phyloP scores from a whole-genome alignment of 2,888 invertebrate genomes.

The Caenorhabditis afra region DNA sequence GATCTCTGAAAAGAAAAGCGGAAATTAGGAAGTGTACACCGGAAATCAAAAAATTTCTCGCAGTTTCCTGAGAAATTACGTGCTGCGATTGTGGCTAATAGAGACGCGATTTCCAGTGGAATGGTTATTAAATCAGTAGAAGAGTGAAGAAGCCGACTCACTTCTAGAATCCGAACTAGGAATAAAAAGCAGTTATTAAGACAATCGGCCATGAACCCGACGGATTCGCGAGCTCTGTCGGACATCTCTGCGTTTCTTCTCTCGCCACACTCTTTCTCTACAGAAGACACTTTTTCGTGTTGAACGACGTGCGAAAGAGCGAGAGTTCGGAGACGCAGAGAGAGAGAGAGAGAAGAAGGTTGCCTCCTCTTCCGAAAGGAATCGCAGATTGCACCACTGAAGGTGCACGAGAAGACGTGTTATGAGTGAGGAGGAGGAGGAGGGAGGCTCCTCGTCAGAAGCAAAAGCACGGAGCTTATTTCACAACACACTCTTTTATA shows the following conservation, averaged over 20 bases:
- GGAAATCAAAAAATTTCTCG: not conserved
- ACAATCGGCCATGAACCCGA: not conserved
- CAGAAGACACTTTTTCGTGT: slow-evolving; percentile 17
- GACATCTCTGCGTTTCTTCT: slow-evolving; percentile 8
- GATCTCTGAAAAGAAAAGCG: not conserved
- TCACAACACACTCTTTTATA: not conserved
- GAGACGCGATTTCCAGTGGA: not conserved
- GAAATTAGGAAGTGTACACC: not conserved
- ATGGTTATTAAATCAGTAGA: not conserved
- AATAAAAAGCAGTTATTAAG: not conserved
- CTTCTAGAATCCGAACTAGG: not conserved
- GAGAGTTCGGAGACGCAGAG: slow-evolving; percentile 22
- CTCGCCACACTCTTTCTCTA: not conserved
- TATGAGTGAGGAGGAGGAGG: not conserved
- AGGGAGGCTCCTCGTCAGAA: not conserved
- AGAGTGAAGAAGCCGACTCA: not conserved
- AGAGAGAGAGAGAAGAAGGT: slow-evolving; percentile 4
- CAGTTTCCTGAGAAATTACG: not conserved
- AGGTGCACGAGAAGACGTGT: slow-evolving; percentile 12
- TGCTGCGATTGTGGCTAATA: not conserved
- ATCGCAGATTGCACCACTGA: slow-evolving; percentile 15
- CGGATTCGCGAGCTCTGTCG: not conserved
- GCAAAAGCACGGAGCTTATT: not conserved
- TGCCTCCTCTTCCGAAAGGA: slow-evolving; percentile 21
- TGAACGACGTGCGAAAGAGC: not conserved